Base-by-base conservation (phyloP, 2,113 vertebrate species). In the Cygnus atratus region DNA sequence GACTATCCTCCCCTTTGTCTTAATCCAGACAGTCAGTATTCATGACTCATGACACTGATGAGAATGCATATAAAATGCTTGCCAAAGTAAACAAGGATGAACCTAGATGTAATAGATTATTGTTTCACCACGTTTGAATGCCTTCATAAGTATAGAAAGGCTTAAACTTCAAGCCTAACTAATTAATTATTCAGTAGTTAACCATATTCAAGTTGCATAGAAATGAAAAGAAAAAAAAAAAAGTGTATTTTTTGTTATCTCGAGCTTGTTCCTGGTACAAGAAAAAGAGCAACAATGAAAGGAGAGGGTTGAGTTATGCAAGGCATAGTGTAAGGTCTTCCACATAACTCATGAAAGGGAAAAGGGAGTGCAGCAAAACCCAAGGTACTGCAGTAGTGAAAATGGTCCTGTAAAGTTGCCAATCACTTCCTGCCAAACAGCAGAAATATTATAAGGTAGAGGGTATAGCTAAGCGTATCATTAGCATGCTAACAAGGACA, bases 321-420 rank as follows among this genome's bases (percentile, higher is more conserved):
- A 2, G 13, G 6, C 13, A 26, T 52, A 61, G 57, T 28, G 18
- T 4, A 59, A 33, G 7, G 5, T 4, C 16, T 72, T 2, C 0
- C 33, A 6, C 13, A 22, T 20, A 74, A 67, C 3, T 44, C 3
- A 7, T 50, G 19, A 65, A 41, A 39, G 25, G 3, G 29, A 71
- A 72, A 72, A 67, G 16, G n/a, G 5, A 57, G 2, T 31, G 29
- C 33, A 57, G 24, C 29, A 84, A 4, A 11, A 87, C 10, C 20
- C 13, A 33, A 0, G 1, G 8, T 54, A 68, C 70, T 71, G 3
- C 10, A 35, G 67, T 54, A 71, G 25, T 71, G 13, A 71, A 93
- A 58, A 3, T 29, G 10, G 10, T 37, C 25, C 22, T 67, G 13
- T 90, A 54, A 15, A 58, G 24, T 12, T 67, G 41, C 4, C 26